phyloP scores from a whole-genome alignment of 2,888 invertebrate species.

The Linnaemya vulpina region DNA sequence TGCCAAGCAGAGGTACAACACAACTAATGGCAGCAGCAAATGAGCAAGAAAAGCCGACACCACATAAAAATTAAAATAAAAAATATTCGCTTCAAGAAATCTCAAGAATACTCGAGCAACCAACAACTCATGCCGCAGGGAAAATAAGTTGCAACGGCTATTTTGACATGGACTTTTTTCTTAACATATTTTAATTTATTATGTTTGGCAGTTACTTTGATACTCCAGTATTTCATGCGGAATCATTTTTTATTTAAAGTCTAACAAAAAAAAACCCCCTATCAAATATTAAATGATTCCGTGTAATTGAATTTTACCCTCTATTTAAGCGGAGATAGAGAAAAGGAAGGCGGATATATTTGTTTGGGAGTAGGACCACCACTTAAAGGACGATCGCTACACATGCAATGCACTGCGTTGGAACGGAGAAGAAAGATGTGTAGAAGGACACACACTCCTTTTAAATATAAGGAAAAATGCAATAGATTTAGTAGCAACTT shows the following conservation, averaged over 20 bases:
- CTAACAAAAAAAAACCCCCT: slow-evolving; percentile 11
- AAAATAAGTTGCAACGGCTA: neutral
- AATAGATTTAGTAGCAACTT: no score
- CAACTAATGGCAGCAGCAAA: slow-evolving; percentile 41
- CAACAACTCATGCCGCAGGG: neutral
- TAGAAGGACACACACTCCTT: no score
- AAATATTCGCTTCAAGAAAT: slow-evolving; percentile 9
- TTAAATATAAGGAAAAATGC: no score
- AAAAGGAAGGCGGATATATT: no score
- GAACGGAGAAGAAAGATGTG: no score
- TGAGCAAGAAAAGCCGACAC: slow-evolving; percentile 29
- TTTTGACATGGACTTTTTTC: neutral
- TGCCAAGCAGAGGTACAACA: slow-evolving; percentile 34
- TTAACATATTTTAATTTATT: slow-evolving; percentile 53
- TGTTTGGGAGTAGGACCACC: no score
- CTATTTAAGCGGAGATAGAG: no score
- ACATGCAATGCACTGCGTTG: no score
- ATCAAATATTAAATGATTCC: slow-evolving; percentile 38
- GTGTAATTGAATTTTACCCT: no score
- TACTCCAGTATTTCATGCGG: slow-evolving; percentile 43
- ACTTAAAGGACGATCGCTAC: no score
- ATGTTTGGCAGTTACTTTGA: slow-evolving; percentile 49
- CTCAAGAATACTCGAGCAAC: neutral
- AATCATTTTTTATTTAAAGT: slow-evolving; percentile 3
- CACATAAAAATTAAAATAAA: slow-evolving; percentile 35